phyloP scores from a whole-genome alignment of 2,888 invertebrate genomes.

The Zelleria hepariella region DNA sequence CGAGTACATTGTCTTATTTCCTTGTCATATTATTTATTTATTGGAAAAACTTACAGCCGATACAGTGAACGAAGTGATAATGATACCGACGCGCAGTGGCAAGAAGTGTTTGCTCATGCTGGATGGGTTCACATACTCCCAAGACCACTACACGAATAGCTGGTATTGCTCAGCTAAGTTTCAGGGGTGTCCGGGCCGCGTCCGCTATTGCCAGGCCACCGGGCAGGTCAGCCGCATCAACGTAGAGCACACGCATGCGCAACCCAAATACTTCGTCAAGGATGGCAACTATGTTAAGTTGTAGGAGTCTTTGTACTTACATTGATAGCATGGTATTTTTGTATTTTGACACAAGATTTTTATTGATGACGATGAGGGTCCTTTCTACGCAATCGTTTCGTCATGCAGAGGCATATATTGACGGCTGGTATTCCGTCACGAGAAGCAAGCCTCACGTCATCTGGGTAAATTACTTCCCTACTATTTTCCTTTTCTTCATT shows the following conservation, averaged over 20 bases:
- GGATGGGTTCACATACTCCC: slow-evolving; percentile 31
- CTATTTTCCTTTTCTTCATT: too few species aligned
- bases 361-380: too few species aligned
- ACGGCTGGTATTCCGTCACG: too few species aligned
- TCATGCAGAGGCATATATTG: too few species aligned
- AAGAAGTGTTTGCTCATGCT: slow-evolving; percentile 32
- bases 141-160: slow-evolving; percentile 9
- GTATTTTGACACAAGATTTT: too few species aligned
- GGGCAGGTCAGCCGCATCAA: slow-evolving; percentile 14
- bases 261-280: slow-evolving; percentile 19
- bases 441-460: too few species aligned
- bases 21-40: too few species aligned
- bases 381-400: too few species aligned
- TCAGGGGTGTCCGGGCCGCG: slow-evolving; percentile 22
- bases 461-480: too few species aligned
- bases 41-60: not conserved
- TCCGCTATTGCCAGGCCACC: slow-evolving; percentile 14
- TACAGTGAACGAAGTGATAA: not conserved
- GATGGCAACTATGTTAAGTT: slow-evolving; percentile 20
- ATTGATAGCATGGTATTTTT: too few species aligned
- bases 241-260: slow-evolving; percentile 20
- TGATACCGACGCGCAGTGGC: slow-evolving; percentile 26
- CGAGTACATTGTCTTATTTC: too few species aligned
- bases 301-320: too few species aligned
- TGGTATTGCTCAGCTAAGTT: slow-evolving; percentile 34